These are phyloP conservation scores for Tetropium fuscum DNA, from an alignment of 2,888 invertebrate species.

Conservation along the genomic window DNA sequence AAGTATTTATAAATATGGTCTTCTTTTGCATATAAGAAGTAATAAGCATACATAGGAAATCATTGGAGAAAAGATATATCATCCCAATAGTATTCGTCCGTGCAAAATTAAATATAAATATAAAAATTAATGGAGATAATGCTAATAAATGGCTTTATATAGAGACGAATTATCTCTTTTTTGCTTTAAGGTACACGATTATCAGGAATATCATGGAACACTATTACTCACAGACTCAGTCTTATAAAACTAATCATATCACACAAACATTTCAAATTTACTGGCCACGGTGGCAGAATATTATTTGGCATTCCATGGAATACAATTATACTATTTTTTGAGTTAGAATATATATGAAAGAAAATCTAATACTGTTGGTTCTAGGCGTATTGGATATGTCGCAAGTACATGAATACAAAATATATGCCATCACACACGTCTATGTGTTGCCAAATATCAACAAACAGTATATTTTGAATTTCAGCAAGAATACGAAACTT, in stretches of 20 bases:
- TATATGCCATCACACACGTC: too few relatives aligned
- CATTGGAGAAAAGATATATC: background rate
- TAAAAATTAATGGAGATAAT: background rate
- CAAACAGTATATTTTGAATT: too few relatives aligned
- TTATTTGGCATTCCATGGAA: too few relatives aligned
- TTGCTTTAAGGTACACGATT: constrained; percentile 27
- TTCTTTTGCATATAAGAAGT: too few relatives aligned
- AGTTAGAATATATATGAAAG: too few relatives aligned
- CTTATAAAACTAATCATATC: constrained; percentile 46
- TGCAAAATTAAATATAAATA: background rate
- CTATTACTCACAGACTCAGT: constrained; percentile 46
- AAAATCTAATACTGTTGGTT: too few relatives aligned
- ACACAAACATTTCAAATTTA: constrained; percentile 39
- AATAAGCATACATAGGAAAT: too few relatives aligned
- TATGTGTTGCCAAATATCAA: too few relatives aligned
- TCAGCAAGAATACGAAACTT: too few relatives aligned
- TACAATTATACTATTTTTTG: too few relatives aligned
- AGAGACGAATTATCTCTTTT: background rate
- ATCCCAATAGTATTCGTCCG: background rate
- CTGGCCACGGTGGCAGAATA: constrained; percentile 12
- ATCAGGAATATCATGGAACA: constrained; percentile 35
- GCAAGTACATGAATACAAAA: too few relatives aligned
- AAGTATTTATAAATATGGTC: constrained; percentile 3
- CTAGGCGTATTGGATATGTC: too few relatives aligned
- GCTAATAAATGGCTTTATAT: background rate